These are phyloP conservation scores for Sthenelais limicola DNA, from an alignment of 2,888 invertebrate species.

Conservation along the genomic window DNA sequence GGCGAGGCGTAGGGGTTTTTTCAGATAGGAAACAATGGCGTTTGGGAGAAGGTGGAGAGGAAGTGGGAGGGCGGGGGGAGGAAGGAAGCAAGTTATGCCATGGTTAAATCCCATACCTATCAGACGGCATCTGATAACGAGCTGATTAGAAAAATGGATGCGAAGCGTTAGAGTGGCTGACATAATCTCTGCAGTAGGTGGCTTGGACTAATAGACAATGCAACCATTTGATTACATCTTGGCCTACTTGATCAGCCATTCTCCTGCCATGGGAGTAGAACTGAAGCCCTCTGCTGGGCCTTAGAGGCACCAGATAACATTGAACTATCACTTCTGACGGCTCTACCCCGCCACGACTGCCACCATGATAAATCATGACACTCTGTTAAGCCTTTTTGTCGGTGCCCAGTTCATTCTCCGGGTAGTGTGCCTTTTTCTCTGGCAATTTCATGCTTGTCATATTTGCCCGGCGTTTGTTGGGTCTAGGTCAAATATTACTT, in stretches of 20 bases:
- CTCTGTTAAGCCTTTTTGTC: slow-evolving; percentile 19
- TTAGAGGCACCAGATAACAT: slow-evolving; percentile 10
- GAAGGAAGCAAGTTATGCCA: slow-evolving; percentile 18
- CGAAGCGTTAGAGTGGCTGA: slow-evolving; percentile 34
- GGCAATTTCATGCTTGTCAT: slow-evolving; percentile 40
- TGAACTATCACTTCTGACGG: slow-evolving; percentile 31
- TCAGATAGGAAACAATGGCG: slow-evolving; percentile 31
- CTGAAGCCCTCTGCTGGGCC: neutral
- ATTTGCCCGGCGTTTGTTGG: slow-evolving; percentile 33
- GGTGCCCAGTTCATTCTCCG: slow-evolving; percentile 29
- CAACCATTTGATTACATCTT: slow-evolving; percentile 33
- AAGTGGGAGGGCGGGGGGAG: too few species aligned
- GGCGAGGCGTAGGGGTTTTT: neutral
- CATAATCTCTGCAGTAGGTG: slow-evolving; percentile 38
- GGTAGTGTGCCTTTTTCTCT: slow-evolving; percentile 29
- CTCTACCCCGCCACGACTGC: slow-evolving; percentile 2
- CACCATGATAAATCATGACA: slow-evolving; percentile 22
- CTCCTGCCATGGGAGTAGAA: neutral
- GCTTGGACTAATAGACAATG: slow-evolving; percentile 35
- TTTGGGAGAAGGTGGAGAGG: too few species aligned
- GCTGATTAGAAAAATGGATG: slow-evolving; percentile 39
- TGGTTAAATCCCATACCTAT: slow-evolving; percentile 31
- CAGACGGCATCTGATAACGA: slow-evolving; percentile 28
- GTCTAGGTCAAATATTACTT: too few species aligned
- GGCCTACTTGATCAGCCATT: slow-evolving; percentile 10